Conservation (phyloP, 2,797 vertebrate genomes). For the Karalla daura region DNA sequence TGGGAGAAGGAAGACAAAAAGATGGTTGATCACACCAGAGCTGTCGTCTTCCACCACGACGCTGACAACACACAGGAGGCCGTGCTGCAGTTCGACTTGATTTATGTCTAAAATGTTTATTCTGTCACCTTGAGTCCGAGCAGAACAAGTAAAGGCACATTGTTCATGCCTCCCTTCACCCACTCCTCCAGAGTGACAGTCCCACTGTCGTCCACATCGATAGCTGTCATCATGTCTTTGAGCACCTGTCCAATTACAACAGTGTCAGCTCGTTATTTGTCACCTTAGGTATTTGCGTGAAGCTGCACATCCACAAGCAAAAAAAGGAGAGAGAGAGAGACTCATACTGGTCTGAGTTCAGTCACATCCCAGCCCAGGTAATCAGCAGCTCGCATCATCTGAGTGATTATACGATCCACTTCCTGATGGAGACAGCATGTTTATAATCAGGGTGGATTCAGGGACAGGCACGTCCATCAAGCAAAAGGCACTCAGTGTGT, state of each 20-base stretch:
- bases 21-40: not conserved
- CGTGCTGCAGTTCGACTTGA: not conserved
- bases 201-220: slow-evolving; percentile 89
- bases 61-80: not conserved
- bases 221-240: slow-evolving; percentile 93
- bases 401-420: slow-evolving; percentile 91
- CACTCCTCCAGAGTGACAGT: slow-evolving; percentile 91
- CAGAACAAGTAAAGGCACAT: slow-evolving; percentile 91
- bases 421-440: slow-evolving; percentile 79
- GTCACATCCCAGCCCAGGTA: slow-evolving; percentile 94
- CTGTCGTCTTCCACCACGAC: not conserved
- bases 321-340: not conserved
- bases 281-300: not conserved
- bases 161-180: slow-evolving; percentile 93
- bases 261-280: not conserved
- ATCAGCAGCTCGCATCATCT: slow-evolving; percentile 94
- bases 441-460: not conserved
- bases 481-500: not conserved
- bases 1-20: not conserved
- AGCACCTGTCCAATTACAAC: slow-evolving; percentile 82
- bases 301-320: not conserved
- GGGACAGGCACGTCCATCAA: not conserved
- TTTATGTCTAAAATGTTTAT: not conserved
- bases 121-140: slow-evolving; percentile 87
- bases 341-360: slow-evolving; percentile 89